Evolutionary conservation across 2,797 vertebrate genomes (phyloP).

Genomic region (Notolepis coatsorum): DNA sequence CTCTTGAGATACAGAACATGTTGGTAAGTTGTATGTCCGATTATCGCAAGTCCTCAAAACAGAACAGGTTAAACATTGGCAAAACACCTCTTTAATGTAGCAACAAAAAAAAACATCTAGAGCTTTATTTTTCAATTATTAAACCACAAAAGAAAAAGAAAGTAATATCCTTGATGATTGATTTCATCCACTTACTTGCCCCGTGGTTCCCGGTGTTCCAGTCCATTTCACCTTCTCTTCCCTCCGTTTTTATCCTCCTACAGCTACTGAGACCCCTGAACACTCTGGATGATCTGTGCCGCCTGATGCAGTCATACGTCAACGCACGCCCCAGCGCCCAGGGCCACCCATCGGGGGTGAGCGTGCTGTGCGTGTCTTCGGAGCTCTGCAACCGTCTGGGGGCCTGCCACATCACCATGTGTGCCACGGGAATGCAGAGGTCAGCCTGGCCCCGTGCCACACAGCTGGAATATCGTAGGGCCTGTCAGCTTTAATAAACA

Average conservation of each 20-base stretch:
- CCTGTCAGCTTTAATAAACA: constrained; percentile 39
- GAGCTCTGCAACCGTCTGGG: constrained; percentile 97
- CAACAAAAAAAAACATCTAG: too few relatives aligned
- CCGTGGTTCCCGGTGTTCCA: too few relatives aligned
- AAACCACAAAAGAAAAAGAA: too few relatives aligned
- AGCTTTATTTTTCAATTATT: too few relatives aligned
- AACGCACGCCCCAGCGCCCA: constrained; percentile 79
- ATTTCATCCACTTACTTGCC: too few relatives aligned
- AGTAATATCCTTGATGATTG: too few relatives aligned
- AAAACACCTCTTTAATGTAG: too few relatives aligned
- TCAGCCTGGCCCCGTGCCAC: constrained; percentile 55
- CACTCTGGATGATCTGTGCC: constrained; percentile 96
- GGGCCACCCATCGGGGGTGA: constrained; percentile 83
- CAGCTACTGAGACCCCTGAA: constrained; percentile 97
- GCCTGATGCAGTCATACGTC: constrained; percentile 93
- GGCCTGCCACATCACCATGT: constrained; percentile 96
- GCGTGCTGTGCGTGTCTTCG: constrained; percentile 90
- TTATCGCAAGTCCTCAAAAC: too few relatives aligned
- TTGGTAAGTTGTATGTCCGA: too few relatives aligned
- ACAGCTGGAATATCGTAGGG: constrained; percentile 4
- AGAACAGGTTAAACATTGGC: too few relatives aligned
- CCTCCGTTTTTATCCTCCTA: background rate
- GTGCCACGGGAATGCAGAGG: constrained; percentile 97
- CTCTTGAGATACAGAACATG: too few relatives aligned
- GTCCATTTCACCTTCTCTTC: constrained; percentile 14